Percentiles rank a stretch among this genome's conserved stretches.
These are phyloP conservation scores for Parauchenoglanis ngamensis DNA, from an alignment of 2,797 vertebrate genomes.

Conservation along the genomic window DNA sequence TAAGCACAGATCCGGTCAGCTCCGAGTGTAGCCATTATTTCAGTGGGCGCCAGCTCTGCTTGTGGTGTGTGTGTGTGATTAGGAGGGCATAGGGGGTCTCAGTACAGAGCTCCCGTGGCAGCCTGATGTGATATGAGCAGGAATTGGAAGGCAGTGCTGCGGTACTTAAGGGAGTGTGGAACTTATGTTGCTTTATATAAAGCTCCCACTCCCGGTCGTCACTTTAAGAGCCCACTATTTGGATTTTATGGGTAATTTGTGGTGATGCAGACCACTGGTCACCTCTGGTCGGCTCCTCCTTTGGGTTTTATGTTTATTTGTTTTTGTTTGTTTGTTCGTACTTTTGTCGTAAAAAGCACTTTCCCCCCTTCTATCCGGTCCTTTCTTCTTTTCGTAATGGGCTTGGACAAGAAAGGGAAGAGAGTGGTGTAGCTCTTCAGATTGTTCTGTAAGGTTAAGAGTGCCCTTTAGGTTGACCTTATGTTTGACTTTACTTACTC, in stretches of 20 bases:
- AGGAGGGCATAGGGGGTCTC: background rate
- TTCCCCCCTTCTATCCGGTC: no score
- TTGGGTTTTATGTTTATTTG: conserved; percentile 24
- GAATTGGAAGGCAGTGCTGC: conserved; percentile 21
- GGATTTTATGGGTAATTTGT: conserved; percentile 30
- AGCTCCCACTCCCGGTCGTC: conserved; percentile 1
- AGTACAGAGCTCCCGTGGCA: conserved; percentile 1
- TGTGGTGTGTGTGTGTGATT: conserved; percentile 3
- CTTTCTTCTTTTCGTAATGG: background rate
- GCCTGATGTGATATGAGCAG: conserved; percentile 8
- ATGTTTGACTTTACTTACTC: no score
- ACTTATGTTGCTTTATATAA: background rate
- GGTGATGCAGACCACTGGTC: conserved; percentile 22
- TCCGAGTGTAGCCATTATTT: conserved; percentile 33
- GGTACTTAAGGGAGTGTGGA: conserved; percentile 20
- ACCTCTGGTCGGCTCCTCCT: conserved; percentile 1
- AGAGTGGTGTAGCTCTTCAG: background rate
- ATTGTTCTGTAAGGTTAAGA: background rate
- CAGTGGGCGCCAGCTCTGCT: background rate
- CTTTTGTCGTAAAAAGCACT: conserved; percentile 7
- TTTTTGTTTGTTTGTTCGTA: background rate
- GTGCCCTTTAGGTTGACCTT: background rate
- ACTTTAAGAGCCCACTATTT: conserved; percentile 30
- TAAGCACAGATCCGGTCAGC: conserved; percentile 57
- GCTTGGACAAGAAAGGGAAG: background rate